Conservation (phyloP, 2,113 vertebrate species). For the Ceyx melanurus region DNA sequence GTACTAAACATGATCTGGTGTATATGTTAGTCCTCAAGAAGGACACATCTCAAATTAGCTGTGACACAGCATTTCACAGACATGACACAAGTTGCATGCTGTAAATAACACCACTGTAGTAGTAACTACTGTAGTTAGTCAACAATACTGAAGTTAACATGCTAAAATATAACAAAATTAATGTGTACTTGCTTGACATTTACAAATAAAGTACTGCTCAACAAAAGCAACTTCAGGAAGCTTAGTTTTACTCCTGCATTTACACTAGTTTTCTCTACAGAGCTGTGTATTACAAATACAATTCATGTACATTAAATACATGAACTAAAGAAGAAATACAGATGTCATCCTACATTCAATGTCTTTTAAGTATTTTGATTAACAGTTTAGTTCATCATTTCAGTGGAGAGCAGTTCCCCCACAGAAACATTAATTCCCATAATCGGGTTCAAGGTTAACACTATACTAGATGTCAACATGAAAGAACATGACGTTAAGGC, state of each 20-base stretch:
- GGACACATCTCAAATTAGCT: neutral
- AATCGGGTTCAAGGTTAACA: neutral
- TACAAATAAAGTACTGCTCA: neutral
- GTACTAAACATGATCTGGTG: neutral
- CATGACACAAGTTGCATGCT: neutral
- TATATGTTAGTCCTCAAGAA: neutral
- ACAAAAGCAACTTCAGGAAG: neutral
- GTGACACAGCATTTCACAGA: neutral
- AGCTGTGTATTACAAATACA: neutral
- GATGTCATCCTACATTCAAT: neutral
- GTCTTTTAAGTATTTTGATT: neutral
- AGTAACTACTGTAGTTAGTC: neutral
- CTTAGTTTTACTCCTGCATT: neutral
- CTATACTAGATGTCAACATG: neutral
- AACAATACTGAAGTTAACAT: neutral
- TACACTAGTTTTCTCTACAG: neutral
- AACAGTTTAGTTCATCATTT: neutral
- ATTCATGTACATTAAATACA: neutral
- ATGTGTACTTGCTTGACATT: rapidly evolving
- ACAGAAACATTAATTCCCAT: neutral
- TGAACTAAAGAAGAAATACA: neutral
- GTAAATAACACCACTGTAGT: neutral
- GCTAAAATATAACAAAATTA: neutral
- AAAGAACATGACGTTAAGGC: neutral
- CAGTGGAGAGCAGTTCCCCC: neutral